Evolutionary conservation across 2,113 vertebrate genomes (phyloP).

Genomic region (Corythornis vintsioides): DNA sequence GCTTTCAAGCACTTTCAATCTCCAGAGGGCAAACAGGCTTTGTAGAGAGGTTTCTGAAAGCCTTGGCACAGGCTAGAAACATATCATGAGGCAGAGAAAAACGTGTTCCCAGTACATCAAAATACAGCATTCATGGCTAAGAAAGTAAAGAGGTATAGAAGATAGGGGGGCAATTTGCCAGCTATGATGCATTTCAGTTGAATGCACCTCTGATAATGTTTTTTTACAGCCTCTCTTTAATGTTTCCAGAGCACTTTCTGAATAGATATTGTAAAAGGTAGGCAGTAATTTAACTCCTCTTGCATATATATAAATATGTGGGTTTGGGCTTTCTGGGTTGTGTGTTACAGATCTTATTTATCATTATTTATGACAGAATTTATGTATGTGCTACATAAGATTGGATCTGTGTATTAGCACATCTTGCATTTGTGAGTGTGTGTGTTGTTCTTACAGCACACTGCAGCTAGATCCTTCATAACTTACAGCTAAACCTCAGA

Average conservation of each 20-base stretch:
- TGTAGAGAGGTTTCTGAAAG: conserved; percentile 1
- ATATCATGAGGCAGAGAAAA: background rate
- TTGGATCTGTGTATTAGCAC: background rate
- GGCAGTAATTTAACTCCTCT: background rate
- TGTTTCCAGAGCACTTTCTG: background rate
- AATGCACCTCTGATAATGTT: background rate
- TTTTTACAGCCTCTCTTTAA: background rate
- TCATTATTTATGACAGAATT: background rate
- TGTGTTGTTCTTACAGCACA: background rate
- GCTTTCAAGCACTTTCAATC: background rate
- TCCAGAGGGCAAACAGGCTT: background rate
- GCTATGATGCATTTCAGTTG: background rate
- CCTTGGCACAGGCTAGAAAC: background rate
- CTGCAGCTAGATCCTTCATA: background rate
- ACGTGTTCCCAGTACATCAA: background rate
- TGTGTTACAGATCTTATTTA: background rate
- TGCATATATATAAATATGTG: background rate
- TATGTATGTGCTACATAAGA: background rate
- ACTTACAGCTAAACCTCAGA: conserved; percentile 8
- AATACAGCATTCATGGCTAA: background rate
- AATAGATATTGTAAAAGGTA: background rate
- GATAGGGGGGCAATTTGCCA: background rate
- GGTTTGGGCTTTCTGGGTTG: background rate
- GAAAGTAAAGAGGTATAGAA: background rate
- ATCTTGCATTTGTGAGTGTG: background rate